Conservation (phyloP, 1,140 invertebrate species). For the Penaeus indicus region DNA sequence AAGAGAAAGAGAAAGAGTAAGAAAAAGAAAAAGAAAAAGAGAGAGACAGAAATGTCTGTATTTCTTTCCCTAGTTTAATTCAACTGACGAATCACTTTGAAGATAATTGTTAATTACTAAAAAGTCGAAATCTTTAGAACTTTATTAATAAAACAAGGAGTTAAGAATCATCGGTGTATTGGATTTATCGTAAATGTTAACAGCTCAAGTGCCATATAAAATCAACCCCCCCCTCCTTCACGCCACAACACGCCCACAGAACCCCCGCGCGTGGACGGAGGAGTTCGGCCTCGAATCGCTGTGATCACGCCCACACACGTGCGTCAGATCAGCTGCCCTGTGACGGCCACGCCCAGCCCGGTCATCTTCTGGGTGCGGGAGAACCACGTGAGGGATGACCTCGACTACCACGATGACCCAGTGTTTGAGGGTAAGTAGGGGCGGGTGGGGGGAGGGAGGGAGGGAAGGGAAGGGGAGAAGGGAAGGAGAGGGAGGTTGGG, state of each 20-base stretch:
- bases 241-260: conserved; percentile 25
- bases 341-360: conserved; percentile 53
- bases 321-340: conserved; percentile 47
- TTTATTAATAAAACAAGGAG: no score
- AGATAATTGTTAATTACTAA: no score
- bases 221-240: background rate
- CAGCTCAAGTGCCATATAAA: no score
- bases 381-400: conserved; percentile 37
- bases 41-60: no score
- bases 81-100: no score
- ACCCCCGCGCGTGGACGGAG: conserved; percentile 43
- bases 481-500: background rate
- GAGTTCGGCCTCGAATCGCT: conserved; percentile 18
- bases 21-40: no score
- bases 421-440: background rate
- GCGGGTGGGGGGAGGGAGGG: background rate
- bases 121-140: no score
- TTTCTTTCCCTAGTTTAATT: no score
- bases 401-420: background rate
- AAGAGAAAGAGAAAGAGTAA: no score
- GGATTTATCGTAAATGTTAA: no score
- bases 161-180: no score
- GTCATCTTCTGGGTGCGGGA: conserved; percentile 53
- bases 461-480: background rate
- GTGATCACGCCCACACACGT: conserved; percentile 54